Conservation (phyloP, 2,888 invertebrate species). For the Amphimallon solstitiale region DNA sequence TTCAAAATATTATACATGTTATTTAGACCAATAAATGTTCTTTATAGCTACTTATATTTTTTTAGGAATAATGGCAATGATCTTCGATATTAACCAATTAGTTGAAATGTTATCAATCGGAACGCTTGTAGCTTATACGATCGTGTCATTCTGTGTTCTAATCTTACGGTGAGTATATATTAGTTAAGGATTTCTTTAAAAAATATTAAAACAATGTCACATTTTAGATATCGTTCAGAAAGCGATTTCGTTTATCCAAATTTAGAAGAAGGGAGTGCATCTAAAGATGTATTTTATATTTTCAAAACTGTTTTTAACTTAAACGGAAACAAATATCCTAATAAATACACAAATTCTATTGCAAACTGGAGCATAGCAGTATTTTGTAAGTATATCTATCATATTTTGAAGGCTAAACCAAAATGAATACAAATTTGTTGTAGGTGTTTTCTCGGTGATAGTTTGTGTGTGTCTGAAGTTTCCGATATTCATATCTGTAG, state of each 20-base stretch:
- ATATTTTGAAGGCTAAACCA: background rate
- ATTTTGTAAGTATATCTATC: constrained; percentile 34
- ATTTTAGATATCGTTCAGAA: constrained; percentile 36
- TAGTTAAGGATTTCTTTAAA: background rate
- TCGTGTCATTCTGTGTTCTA: constrained; percentile 90
- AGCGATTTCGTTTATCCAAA: constrained; percentile 14
- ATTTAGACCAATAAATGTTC: too few relatives aligned
- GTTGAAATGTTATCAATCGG: constrained; percentile 98
- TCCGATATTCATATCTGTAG: constrained; percentile 55
- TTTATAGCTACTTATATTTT: background rate
- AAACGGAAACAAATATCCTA: constrained; percentile 33
- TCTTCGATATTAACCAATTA: constrained; percentile 90
- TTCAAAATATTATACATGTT: too few relatives aligned
- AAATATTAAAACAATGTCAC: background rate
- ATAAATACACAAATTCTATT: constrained; percentile 25
- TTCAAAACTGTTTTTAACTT: constrained; percentile 35
- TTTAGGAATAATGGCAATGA: constrained; percentile 77
- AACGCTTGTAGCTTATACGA: constrained; percentile 88
- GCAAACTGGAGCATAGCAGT: constrained; percentile 38
- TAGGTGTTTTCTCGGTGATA: constrained; percentile 68
- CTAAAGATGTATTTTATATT: constrained; percentile 1
- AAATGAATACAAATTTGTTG: constrained; percentile 46
- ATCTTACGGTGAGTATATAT: constrained; percentile 74
- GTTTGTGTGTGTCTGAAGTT: constrained; percentile 65
- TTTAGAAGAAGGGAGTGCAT: background rate